Evolutionary conservation across 2,797 vertebrate species (phyloP), one percentile per base, ranked within the genome.

Genomic region (Acropternis orthonyx): DNA sequence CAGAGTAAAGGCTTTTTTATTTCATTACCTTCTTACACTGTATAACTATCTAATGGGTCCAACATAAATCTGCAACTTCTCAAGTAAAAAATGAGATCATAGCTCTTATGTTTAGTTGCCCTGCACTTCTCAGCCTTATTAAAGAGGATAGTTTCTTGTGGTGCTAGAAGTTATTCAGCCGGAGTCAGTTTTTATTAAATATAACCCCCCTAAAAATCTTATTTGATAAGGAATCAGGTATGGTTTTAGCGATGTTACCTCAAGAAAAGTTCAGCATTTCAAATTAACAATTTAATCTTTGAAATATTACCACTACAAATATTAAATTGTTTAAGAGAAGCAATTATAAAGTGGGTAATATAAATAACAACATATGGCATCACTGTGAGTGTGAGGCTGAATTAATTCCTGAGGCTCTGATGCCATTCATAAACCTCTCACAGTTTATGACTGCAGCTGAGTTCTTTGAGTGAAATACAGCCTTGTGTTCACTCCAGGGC

Each of bases 301-400:
- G 78, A 92, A 96, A 94, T 83, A 91, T 84, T 92, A 18, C 16
- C 78, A 69, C 65, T 78, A 90, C 59, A 93, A 91, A 90, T 95
- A 93, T 54, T 93, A 92, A 85, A 90, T 92, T 89, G 63, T 69
- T 95, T 88, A 96, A 94, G 67, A 91, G 63, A 88, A 95, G 76
- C 62, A 91, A 97, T 97, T 96, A 95, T 93, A 80, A 93, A 92
- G 48, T 69, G 22, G 30, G 17, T 81, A 61, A 92, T 87, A 94
- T 91, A 97, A 97, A 96, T 92, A 96, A 93, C 78, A 96, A 78
- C 94, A 97, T 95, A 97, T 95, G 95, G 87, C 63, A 73, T 85
- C 10, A 3, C 34, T 72, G 61, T 68, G 51, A 88, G 56, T 92
- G 72, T 24, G 63, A 88, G 43, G 41, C 39, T 94, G 89, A 96